Evolutionary conservation across 2,888 invertebrate species (phyloP), one percentile per base, ranked within the genome.

Genomic region (Parelbella ahira): DNA sequence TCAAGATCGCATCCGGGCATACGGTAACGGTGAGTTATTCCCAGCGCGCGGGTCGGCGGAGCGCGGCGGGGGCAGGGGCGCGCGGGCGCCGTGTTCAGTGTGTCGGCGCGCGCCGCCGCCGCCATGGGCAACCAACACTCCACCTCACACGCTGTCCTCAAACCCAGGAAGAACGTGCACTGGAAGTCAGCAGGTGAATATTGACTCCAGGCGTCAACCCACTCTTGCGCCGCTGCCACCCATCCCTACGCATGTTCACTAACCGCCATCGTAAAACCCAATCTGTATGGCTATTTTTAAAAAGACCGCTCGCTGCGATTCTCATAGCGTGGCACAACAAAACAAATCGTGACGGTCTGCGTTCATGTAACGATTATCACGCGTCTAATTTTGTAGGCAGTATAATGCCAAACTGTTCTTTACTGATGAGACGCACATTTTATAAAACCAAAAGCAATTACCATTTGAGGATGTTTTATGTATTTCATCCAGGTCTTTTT

Each of bases 141-240:
- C 60, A 75, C 76, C 72, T 69, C 84, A 61, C 79, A 81, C 70
- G 71, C 77, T 62, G 63, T 70, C 53, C 67, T 70, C 68, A 87
- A 90, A 76, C 91, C 90, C 68, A 91, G 91, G 68, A 93, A 93
- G 86, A 93, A 92, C 88, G 92, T 94, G 62, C 94, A 93, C 86
- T 94, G 94, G 94, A 94, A 93, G 86, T 91, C 93, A 60, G 93
- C 94, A 93, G 94, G 94, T 94, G 92, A 84, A 50, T 53, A 51
- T 58, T 48, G 23, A 41, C 49, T 53, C 56, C 51, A 38, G 36
- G 24, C 38, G 45, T 50, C 47, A 53, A 47, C 46, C 44, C 37
- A 43, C 44, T 41, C 48, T 30, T 48, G 45, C 37, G 27, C 38
- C 37, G 36, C 37, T 12, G 25, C 33, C 38, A 41, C 43, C 37